phyloP scores from a whole-genome alignment of 2,888 invertebrate genomes.

The Tetanocera ferruginea region DNA sequence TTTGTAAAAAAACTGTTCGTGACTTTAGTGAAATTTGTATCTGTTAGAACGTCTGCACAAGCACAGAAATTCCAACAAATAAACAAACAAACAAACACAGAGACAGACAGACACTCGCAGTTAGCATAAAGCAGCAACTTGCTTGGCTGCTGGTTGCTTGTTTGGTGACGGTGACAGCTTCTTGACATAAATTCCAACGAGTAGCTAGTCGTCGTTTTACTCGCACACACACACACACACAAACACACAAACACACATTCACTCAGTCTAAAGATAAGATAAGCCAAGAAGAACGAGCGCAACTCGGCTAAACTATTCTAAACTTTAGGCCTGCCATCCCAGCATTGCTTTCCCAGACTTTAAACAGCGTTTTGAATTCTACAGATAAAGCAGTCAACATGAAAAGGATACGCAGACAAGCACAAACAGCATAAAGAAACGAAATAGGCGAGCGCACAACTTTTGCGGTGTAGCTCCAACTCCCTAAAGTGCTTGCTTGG shows the following conservation, averaged over 20 bases:
- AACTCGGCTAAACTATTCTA: neutral
- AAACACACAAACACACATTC: neutral
- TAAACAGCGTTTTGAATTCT: neutral
- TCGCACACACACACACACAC: neutral
- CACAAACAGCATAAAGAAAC: neutral
- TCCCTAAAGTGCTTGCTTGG: neutral
- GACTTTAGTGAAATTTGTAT: slow-evolving; percentile 25
- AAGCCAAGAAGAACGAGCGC: slow-evolving; percentile 13
- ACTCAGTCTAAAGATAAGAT: slow-evolving; percentile 1
- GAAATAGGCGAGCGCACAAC: neutral
- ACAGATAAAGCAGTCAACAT: slow-evolving; percentile 14
- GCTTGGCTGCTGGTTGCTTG: too few species aligned
- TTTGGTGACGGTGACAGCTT: slow-evolving; percentile 17
- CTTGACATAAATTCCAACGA: slow-evolving; percentile 24
- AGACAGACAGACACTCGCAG: neutral
- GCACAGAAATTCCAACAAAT: neutral
- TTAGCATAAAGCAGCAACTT: too few species aligned
- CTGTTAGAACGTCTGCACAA: slow-evolving; percentile 11
- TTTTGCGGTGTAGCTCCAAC: neutral
- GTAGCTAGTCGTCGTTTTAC: neutral
- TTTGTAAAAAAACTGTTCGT: slow-evolving; percentile 14
- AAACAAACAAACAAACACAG: neutral
- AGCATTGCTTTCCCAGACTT: neutral
- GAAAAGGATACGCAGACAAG: neutral
- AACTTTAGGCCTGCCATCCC: neutral